Percentiles rank a stretch among this genome's conserved stretches.
These are phyloP conservation scores for Spialia ferax DNA, from an alignment of 2,888 invertebrate genomes.

Conservation along the genomic window DNA sequence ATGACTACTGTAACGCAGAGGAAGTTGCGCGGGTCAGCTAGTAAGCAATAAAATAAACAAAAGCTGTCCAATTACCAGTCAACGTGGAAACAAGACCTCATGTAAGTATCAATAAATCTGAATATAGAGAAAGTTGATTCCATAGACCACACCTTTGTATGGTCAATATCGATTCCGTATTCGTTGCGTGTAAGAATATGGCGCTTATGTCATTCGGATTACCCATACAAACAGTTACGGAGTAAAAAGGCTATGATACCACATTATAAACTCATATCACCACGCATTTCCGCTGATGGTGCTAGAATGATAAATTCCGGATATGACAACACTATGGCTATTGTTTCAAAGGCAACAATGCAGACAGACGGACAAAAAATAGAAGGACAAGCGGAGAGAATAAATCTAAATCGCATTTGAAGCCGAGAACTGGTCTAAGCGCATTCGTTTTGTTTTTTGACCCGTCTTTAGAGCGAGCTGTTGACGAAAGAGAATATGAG, in stretches of 20 bases:
- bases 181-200: conserved; percentile 54
- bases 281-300: conserved; percentile 81
- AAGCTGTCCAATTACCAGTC: conserved; percentile 25
- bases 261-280: conserved; percentile 83
- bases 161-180: conserved; percentile 50
- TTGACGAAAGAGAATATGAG: conserved; percentile 33
- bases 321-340: conserved; percentile 76
- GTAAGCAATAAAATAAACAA: conserved; percentile 28
- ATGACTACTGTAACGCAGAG: too few relatives aligned
- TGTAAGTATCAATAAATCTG: conserved; percentile 23
- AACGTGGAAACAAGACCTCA: conserved; percentile 37
- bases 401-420: conserved; percentile 78
- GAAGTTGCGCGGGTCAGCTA: too few relatives aligned
- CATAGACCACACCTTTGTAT: conserved; percentile 49
- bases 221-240: conserved; percentile 69
- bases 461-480: conserved; percentile 32
- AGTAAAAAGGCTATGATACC: conserved; percentile 78
- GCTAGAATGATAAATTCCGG: conserved; percentile 84
- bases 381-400: conserved; percentile 66
- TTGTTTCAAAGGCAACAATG: conserved; percentile 82
- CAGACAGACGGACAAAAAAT: conserved; percentile 71
- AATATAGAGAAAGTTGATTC: conserved; percentile 50
- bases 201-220: conserved; percentile 71
- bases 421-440: conserved; percentile 68
- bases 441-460: conserved; percentile 46